Conservation (phyloP, 2,888 invertebrate genomes). For the Polylopha cassiicola region DNA sequence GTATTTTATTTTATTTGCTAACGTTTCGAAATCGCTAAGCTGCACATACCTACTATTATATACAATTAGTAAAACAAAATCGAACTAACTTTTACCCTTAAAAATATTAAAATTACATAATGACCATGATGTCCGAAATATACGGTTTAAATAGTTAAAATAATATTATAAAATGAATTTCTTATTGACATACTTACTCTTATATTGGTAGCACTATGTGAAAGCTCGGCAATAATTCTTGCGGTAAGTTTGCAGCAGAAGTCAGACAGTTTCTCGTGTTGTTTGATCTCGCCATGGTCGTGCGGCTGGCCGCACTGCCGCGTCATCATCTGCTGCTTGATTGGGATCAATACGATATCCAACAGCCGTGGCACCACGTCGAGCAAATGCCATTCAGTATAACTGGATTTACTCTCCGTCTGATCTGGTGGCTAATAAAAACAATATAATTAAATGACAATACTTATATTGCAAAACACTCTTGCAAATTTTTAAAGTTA, state of each 20-base stretch:
- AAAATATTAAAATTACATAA: too few species aligned
- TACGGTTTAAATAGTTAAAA: too few species aligned
- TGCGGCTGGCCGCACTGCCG: slow-evolving; percentile 65
- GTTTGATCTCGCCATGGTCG: slow-evolving; percentile 71
- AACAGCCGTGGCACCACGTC: slow-evolving; percentile 90
- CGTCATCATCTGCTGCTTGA: slow-evolving; percentile 75
- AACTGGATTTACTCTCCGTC: slow-evolving; percentile 35
- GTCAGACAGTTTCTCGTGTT: slow-evolving; percentile 77
- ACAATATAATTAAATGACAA: background rate
- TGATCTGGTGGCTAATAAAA: slow-evolving; percentile 40
- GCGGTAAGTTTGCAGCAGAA: slow-evolving; percentile 87
- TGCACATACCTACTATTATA: too few species aligned
- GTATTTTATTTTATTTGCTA: too few species aligned
- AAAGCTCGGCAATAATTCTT: slow-evolving; percentile 91
- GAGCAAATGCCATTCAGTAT: slow-evolving; percentile 81
- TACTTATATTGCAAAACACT: background rate
- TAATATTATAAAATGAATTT: background rate
- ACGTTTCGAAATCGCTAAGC: too few species aligned
- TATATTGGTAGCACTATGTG: slow-evolving; percentile 49
- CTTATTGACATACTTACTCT: slow-evolving; percentile 35
- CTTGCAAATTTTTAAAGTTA: slow-evolving; percentile 22
- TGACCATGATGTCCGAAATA: too few species aligned
- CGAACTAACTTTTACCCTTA: too few species aligned
- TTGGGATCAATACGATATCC: slow-evolving; percentile 88
- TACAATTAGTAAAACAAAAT: too few species aligned